Percentiles rank a stretch among this genome's conserved stretches.
phyloP scores from a whole-genome alignment of 2,888 invertebrate genomes.

The Callyntrura sp. region DNA sequence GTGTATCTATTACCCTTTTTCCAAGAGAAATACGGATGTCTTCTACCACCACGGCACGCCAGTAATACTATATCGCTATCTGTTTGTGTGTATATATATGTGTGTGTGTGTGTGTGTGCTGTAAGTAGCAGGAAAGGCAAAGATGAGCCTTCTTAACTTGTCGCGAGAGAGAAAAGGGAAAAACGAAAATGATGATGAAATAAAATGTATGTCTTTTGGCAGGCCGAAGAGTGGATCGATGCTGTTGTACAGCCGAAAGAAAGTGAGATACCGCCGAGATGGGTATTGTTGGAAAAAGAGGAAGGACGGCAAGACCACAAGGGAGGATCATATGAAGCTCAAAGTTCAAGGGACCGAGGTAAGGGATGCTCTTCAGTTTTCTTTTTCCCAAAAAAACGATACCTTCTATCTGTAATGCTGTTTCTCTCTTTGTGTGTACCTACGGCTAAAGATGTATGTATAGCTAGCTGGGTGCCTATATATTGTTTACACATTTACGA shows the following conservation, averaged over 20 bases:
- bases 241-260: constrained; percentile 98
- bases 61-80: not conserved
- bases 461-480: too few species aligned
- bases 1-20: constrained; percentile 37
- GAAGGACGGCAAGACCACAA: constrained; percentile 98
- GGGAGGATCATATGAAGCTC: constrained; percentile 99
- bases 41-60: not conserved
- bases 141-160: constrained; percentile 63
- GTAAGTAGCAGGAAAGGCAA: constrained; percentile 17
- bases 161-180: constrained; percentile 50
- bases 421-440: not conserved
- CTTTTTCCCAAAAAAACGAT: not conserved
- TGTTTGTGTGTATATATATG: not conserved
- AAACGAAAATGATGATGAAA: constrained; percentile 66
- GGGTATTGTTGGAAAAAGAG: constrained; percentile 99
- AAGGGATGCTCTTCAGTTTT: constrained; percentile 84
- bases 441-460: not conserved
- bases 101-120: too few species aligned
- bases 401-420: not conserved
- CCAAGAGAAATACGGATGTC: not conserved
- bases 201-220: constrained; percentile 83
- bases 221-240: constrained; percentile 99
- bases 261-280: constrained; percentile 97
- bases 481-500: constrained; percentile 16
- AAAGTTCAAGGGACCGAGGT: constrained; percentile 99